A percentile compares a stretch with the other conserved stretches of the same genome.
Evolutionary conservation across 2,888 invertebrate species (phyloP).

Genomic region (Spisula solida): DNA sequence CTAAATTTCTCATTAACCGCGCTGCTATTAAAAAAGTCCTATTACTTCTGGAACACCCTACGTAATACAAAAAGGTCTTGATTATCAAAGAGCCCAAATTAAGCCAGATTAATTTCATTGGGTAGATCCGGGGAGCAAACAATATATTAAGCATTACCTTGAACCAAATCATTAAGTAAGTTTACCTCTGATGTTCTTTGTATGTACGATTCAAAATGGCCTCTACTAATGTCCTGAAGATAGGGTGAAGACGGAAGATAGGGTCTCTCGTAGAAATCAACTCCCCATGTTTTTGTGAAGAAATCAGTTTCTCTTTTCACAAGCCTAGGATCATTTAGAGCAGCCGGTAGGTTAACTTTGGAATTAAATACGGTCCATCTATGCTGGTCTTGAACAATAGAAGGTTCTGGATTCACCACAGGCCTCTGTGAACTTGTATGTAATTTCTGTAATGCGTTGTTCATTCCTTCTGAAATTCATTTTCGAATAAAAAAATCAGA

Average conservation of each 20-base stretch:
- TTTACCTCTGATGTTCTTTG: constrained; percentile 90
- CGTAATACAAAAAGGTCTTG: too few species aligned
- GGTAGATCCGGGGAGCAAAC: too few species aligned
- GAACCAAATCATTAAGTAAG: neutral
- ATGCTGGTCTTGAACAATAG: constrained; percentile 86
- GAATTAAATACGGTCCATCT: constrained; percentile 96
- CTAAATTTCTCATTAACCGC: too few species aligned
- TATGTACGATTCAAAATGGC: constrained; percentile 95
- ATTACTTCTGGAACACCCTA: too few species aligned
- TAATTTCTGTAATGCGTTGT: constrained; percentile 56
- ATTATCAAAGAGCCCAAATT: too few species aligned
- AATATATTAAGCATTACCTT: neutral
- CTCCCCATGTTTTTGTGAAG: constrained; percentile 99
- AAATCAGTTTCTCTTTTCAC: constrained; percentile 93
- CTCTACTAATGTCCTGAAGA: constrained; percentile 93
- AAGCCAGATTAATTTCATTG: too few species aligned
- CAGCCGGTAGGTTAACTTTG: constrained; percentile 97
- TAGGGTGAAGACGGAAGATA: constrained; percentile 93
- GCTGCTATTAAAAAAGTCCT: too few species aligned
- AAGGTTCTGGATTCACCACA: constrained; percentile 78
- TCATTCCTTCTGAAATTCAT: constrained; percentile 44
- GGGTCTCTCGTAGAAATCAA: constrained; percentile 94
- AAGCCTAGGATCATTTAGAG: constrained; percentile 96
- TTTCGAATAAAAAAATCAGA: neutral
- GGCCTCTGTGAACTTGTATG: constrained; percentile 51